Conservation (phyloP, 2,888 invertebrate genomes). For the Pyrgus malvae region DNA sequence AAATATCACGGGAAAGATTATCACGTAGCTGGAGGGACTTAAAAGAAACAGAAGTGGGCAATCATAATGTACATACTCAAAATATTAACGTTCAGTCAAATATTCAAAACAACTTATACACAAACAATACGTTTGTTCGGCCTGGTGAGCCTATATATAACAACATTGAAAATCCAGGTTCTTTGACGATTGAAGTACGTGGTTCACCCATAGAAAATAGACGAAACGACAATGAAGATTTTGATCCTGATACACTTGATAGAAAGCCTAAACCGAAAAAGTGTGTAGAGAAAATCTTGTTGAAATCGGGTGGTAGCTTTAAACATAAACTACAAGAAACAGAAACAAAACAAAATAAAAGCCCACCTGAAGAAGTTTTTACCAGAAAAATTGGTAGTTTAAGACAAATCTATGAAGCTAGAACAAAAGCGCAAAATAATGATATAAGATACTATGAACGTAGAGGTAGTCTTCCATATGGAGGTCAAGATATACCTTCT, state of each 20-base stretch:
- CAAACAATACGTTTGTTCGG: conserved; percentile 87
- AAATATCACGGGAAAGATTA: conserved; percentile 53
- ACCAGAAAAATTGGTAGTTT: conserved; percentile 86
- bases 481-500: conserved; percentile 54
- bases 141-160: conserved; percentile 79
- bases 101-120: conserved; percentile 57
- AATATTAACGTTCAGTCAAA: conserved; percentile 54
- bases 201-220: conserved; percentile 86
- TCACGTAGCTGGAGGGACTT: conserved; percentile 72
- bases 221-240: conserved; percentile 86
- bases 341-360: conserved; percentile 50
- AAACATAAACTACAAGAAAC: conserved; percentile 73
- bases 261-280: conserved; percentile 83
- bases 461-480: conserved; percentile 63
- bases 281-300: conserved; percentile 75
- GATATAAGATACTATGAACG: conserved; percentile 52
- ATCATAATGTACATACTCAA: conserved; percentile 50
- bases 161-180: conserved; percentile 84
- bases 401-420: conserved; percentile 90
- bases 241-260: conserved; percentile 93
- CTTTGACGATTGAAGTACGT: conserved; percentile 91
- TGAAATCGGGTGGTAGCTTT: conserved; percentile 88
- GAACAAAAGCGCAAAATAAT: conserved; percentile 70
- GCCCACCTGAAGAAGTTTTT: conserved; percentile 61
- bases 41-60: conserved; percentile 47